These are phyloP conservation scores for Ostrea edulis DNA, from an alignment of 1,140 invertebrate species.

Conservation along the genomic window DNA sequence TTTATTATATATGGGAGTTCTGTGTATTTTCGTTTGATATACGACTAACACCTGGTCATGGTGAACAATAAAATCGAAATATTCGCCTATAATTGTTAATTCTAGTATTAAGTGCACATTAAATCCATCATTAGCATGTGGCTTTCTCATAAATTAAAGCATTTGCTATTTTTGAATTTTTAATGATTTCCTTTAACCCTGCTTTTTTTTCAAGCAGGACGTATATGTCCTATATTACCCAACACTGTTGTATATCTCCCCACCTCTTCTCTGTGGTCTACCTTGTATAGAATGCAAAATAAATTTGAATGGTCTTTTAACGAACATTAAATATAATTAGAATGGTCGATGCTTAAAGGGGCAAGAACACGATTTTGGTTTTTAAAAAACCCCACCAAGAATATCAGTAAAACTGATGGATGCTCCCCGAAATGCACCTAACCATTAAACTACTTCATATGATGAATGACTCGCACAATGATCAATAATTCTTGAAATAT, in stretches of 20 bases:
- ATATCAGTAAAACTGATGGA: too few species aligned
- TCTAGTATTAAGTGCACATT: background rate
- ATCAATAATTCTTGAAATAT: too few species aligned
- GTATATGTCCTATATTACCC: background rate
- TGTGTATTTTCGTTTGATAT: background rate
- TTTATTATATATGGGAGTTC: background rate
- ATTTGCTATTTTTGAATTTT: background rate
- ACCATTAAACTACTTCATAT: too few species aligned
- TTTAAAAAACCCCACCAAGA: too few species aligned
- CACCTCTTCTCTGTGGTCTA: background rate
- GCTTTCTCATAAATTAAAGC: background rate
- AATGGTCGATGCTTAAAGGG: too few species aligned
- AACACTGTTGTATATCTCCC: background rate
- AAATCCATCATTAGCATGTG: conserved; percentile 15
- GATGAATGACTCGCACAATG: too few species aligned
- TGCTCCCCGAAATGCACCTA: too few species aligned
- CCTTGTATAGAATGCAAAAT: too few species aligned
- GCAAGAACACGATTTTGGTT: too few species aligned
- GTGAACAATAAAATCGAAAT: conserved; percentile 15
- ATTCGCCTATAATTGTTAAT: background rate
- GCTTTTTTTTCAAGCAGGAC: background rate
- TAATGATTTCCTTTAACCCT: conserved; percentile 8
- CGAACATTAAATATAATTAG: too few species aligned
- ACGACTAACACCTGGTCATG: background rate
- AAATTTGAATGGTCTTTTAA: too few species aligned